Base-by-base conservation (phyloP, 2,888 invertebrate species). In the Lasioglossum malachurum region DNA sequence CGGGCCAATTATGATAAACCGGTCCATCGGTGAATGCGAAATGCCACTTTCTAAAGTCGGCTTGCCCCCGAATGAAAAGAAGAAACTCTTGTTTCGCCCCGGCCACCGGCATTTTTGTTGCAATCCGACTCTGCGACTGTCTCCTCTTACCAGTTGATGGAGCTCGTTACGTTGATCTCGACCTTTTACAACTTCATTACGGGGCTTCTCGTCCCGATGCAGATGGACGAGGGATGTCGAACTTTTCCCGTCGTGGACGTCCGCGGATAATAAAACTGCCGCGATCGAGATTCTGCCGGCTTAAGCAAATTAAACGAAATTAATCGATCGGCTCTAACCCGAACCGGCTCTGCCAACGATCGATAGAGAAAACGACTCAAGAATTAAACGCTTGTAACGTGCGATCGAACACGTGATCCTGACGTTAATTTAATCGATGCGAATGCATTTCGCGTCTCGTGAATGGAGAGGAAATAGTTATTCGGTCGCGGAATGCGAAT, bases 1-100 rank as follows among this genome's bases (percentile, higher is more conserved):
- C 72, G 23, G 76, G 78, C 73, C 75, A 75, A 77, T 88, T 86
- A 87, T 89, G 75, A 84, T 84, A 87, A 90, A 90, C 88, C 89
- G 90, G 90, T 90, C 88, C 49, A 84, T 85, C 83, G 79, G 87
- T 87, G 85, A 85, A 89, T 90, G 80, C 79, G 84, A 86, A 89
- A 75, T 83, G 72, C 67, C 75, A 89, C 83, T 89, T 90, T 90
- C 87, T 84, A 87, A 83, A 86, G 80, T 84, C 73, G 82, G 44
- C 41, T 41, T 71, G 77, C 46, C 44, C 69, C 57, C 57, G n/a
- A 74, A 73, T 82, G 82, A 78, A 85, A 88, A 82, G 82, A 83
- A 84, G 79, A 82, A 78, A 80, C 75, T 69, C 80, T 76, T 81
- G 86, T 83, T 81, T 64, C 64, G 64, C 64, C 64, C 64, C 31